Evolutionary conservation across 1,140 invertebrate genomes (phyloP).

Genomic region (Calosoma granatense): DNA sequence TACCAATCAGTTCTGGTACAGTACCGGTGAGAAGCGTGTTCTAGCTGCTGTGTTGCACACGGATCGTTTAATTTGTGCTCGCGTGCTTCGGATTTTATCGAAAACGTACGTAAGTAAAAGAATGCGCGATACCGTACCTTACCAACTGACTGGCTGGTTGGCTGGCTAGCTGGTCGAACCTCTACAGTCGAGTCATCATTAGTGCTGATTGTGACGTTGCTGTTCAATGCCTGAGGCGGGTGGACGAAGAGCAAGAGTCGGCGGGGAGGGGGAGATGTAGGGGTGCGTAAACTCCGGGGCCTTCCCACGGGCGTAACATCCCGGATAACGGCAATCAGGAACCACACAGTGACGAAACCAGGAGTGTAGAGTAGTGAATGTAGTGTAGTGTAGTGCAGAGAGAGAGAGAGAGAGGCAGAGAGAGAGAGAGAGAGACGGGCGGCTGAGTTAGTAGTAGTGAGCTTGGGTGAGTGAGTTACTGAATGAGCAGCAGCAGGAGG

Average conservation of each 20-base stretch:
- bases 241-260: background rate
- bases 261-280: background rate
- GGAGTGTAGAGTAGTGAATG: background rate
- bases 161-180: no score
- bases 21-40: background rate
- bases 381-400: no score
- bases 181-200: background rate
- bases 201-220: background rate
- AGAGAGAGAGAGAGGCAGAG: no score
- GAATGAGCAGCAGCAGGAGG: no score
- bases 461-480: no score
- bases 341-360: background rate
- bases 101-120: background rate
- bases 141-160: no score
- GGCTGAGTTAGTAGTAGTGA: no score
- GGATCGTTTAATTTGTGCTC: background rate
- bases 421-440: no score
- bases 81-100: background rate
- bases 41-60: background rate
- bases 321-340: constrained; percentile 5
- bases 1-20: constrained; percentile 5
- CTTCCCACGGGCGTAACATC: background rate
- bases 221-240: background rate
- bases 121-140: background rate
- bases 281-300: background rate